A percentile compares a stretch with the other conserved stretches of the same genome.
These are phyloP conservation scores for Cyclopterus lumpus DNA, from an alignment of 2,797 vertebrate species.

Conservation along the genomic window DNA sequence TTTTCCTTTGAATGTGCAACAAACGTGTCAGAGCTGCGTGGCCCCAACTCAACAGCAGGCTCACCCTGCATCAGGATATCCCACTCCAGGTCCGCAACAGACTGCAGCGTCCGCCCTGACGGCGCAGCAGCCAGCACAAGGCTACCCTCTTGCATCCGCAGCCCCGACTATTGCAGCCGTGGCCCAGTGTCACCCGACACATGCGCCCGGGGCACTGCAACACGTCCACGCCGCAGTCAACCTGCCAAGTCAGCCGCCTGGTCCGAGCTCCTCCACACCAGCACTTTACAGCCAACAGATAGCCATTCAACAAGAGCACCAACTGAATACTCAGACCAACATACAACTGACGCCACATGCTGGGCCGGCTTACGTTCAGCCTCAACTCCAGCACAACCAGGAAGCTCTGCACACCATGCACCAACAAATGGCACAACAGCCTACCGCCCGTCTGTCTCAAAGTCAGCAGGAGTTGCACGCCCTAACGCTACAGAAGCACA, in stretches of 20 bases:
- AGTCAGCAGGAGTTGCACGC: constrained; percentile 54
- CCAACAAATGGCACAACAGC: constrained; percentile 57
- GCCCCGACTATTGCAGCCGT: constrained; percentile 62
- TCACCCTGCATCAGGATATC: constrained; percentile 55
- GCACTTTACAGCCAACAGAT: constrained; percentile 73
- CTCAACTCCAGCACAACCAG: constrained; percentile 57
- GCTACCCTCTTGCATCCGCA: constrained; percentile 52
- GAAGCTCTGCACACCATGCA: constrained; percentile 53
- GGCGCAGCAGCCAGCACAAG: constrained; percentile 63
- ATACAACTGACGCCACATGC: constrained; percentile 53
- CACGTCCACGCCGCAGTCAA: constrained; percentile 51
- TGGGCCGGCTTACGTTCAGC: constrained; percentile 57
- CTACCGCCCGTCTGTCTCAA: constrained; percentile 42
- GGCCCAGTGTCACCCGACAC: constrained; percentile 60
- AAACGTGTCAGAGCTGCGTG: constrained; percentile 53
- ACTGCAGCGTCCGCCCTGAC: constrained; percentile 36
- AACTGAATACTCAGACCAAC: constrained; percentile 59
- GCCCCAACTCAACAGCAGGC: constrained; percentile 53
- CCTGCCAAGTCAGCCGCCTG: constrained; percentile 61
- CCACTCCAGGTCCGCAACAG: constrained; percentile 54
- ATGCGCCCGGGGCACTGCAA: constrained; percentile 59
- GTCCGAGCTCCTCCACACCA: constrained; percentile 63
- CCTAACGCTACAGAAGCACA: constrained; percentile 53
- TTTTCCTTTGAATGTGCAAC: constrained; percentile 59
- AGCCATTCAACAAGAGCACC: constrained; percentile 68